A percentile compares a stretch with the other conserved stretches of the same genome.
These are phyloP conservation scores for Platalea minor DNA, from an alignment of 2,797 vertebrate species.

Conservation along the genomic window DNA sequence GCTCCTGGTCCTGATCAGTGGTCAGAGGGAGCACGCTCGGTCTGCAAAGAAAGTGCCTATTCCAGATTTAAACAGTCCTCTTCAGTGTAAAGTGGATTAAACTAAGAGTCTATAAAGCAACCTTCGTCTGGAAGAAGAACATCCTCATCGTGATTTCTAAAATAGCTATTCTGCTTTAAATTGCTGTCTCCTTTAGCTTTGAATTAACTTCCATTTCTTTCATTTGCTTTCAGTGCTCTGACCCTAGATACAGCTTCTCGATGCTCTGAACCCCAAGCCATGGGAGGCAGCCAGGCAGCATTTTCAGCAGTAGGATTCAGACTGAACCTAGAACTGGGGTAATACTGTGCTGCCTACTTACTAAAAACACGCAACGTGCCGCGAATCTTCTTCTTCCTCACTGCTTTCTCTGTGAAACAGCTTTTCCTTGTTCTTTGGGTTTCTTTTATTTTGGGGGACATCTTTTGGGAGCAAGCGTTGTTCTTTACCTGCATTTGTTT, in stretches of 20 bases:
- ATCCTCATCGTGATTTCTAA: background rate
- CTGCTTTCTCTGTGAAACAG: background rate
- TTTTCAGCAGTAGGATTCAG: background rate
- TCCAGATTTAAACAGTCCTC: background rate
- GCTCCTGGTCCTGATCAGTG: background rate
- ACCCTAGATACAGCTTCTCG: background rate
- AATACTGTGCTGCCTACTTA: background rate
- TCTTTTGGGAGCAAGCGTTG: background rate
- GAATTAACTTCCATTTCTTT: background rate
- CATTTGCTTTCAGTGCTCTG: background rate
- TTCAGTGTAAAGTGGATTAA: background rate
- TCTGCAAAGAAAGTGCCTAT: background rate
- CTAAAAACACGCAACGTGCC: background rate
- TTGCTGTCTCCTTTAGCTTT: background rate
- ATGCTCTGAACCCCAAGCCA: background rate
- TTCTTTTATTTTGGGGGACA: background rate
- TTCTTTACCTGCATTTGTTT: background rate
- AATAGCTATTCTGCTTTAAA: background rate
- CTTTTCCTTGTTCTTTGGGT: background rate
- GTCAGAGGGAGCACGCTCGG: background rate
- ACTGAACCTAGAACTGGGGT: background rate
- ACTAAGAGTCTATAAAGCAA: background rate
- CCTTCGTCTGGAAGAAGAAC: background rate
- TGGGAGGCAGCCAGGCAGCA: background rate
- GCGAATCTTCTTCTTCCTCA: background rate